phyloP scores from a whole-genome alignment of 2,888 invertebrate genomes.

The Noctua janthina region DNA sequence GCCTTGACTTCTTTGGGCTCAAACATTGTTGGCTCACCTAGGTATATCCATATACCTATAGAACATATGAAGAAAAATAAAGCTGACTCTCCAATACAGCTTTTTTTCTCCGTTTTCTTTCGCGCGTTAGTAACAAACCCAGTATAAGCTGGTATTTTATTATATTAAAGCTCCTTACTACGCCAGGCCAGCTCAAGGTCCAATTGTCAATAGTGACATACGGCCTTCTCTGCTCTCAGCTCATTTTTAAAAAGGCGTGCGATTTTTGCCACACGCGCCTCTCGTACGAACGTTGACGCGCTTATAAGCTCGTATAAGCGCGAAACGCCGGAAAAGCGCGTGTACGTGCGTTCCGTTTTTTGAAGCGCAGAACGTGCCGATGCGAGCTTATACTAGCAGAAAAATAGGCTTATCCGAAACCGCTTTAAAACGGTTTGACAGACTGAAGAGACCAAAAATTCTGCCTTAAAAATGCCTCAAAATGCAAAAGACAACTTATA shows the following conservation, averaged over 20 bases:
- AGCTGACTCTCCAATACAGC: neutral
- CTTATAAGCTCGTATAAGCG: neutral
- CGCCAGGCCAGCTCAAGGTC: neutral
- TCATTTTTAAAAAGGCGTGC: neutral
- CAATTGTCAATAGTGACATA: neutral
- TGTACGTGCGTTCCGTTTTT: neutral
- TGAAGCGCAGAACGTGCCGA: neutral
- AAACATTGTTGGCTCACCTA: neutral
- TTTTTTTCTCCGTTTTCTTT: neutral
- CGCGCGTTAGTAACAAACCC: neutral
- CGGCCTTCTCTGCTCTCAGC: neutral
- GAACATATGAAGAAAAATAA: neutral
- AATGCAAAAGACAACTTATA: neutral
- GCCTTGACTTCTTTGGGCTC: constrained; percentile 9
- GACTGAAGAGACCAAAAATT: neutral
- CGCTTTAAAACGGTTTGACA: neutral
- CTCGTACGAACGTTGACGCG: neutral
- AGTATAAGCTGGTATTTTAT: neutral
- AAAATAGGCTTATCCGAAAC: neutral
- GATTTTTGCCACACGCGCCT: neutral
- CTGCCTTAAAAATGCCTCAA: neutral
- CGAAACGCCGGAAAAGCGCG: neutral
- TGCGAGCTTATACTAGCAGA: too few relatives aligned
- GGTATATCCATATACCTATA: neutral
- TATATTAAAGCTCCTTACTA: neutral